Evolutionary conservation across 2,797 vertebrate species (phyloP), one percentile per base, ranked within the genome.

Genomic region (Hipposideros larvatus): DNA sequence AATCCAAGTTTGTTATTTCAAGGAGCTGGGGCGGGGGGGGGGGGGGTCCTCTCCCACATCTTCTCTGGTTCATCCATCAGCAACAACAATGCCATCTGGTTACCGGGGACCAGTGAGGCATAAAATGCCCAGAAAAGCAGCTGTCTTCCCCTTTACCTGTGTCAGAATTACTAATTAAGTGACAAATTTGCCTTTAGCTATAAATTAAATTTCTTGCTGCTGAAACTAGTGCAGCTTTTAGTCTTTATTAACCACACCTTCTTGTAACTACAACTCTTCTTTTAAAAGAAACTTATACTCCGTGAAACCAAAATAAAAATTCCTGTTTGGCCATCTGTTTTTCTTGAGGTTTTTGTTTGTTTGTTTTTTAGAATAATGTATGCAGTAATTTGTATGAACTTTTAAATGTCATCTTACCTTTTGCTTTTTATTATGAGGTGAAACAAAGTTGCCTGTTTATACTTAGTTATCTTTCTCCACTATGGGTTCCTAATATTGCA

Each of bases 121-220:
- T 97, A 78, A 97, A 94, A 92, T 51, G 73, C 90, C 90, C 77
- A 53, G 97, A 92, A 94, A 96, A 92, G 90, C 96, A 97, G 97
- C 98, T 97, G 97, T 95, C 97, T 96, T 96, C 87, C 73, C 91
- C 79, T 96, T 88, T 97, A 97, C 98, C 97, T 98, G 96, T 85
- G 91, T 98, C 95, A 95, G 96, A 95, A 97, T 96, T 92, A 91
- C 95, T 97, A 97, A 97, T 96, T 94, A 97, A 91, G 87, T 43
- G n/a, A 95, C 84, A 95, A 95, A 97, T 93, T 93, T 97, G 95
- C 94, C 89, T 82, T 96, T 57, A 93, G 95, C 94, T 66, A 77
- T 61, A 91, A 90, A 74, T 43, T 66, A 83, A 96, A 96, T 86
- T 95, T 73, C 13, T 1, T 95, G 79, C 87, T 95, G 41, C 63